phyloP scores from a whole-genome alignment of 53 echinoderm and acorn worm species.

The Paracentrotus lividus region DNA sequence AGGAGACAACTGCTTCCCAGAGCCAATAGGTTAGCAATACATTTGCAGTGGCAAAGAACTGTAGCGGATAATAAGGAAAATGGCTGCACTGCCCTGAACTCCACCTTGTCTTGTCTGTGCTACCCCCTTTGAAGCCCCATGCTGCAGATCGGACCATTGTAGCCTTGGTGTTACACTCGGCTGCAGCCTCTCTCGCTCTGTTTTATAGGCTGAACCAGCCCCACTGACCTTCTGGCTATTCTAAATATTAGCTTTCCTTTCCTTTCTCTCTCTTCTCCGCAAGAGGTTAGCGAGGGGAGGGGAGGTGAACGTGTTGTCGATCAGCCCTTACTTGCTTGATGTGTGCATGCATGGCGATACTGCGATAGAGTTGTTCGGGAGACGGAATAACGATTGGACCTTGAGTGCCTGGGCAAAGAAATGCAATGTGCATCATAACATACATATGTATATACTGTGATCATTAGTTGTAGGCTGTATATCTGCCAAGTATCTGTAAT shows the following conservation, averaged over 20 bases:
- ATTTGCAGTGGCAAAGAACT: background rate
- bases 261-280: background rate
- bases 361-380: background rate
- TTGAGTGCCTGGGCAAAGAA: conserved; percentile 13
- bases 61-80: background rate
- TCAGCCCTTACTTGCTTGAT: no score
- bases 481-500: conserved; percentile 16
- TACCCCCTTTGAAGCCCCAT: conserved; percentile 10
- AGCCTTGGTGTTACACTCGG: background rate
- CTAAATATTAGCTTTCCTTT: conserved; percentile 54
- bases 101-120: background rate
- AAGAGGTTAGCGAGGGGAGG: background rate
- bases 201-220: conserved; percentile 13
- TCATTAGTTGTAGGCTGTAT: background rate
- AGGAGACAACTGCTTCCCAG: no score
- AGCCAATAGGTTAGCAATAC: no score
- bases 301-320: conserved; percentile 30
- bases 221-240: conserved; percentile 49
- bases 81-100: background rate
- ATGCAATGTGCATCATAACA: conserved; percentile 9
- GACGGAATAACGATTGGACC: conserved; percentile 17
- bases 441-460: background rate
- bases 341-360: conserved; percentile 4
- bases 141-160: conserved; percentile 12
- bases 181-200: background rate